Base-by-base conservation (phyloP, 2,113 vertebrate species). In the Solea solea region DNA sequence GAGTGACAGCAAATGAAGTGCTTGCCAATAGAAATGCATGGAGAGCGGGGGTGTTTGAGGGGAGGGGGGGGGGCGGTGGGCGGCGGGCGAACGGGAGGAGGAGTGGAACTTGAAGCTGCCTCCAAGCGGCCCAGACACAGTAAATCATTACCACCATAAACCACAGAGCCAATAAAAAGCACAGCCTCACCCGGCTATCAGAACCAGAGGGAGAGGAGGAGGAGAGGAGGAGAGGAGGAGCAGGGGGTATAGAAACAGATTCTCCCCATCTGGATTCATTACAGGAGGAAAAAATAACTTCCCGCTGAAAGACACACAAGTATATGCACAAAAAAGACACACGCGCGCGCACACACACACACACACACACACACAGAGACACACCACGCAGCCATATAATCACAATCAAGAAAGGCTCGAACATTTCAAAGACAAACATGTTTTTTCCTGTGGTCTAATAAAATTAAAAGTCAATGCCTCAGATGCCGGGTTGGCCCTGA, bases 361-460 rank as follows among this genome's bases (percentile, higher is more conserved):
- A 46, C 34, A 51, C 59, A 62, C 51, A 55, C 63, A 45, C 70
- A 74, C 66, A 63, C 69, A 72, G 46, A 85, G n/a, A 68, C 69
- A 40, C 82, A 78, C 76, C 63, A 59, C 68, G 64, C 64, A 72
- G 83, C 84, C 82, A 70, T 86, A 92, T 91, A 90, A 91, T 92
- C 90, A 88, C 81, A 90, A 92, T 93, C 84, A 92, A 88, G 86
- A 88, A 81, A 92, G 84, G 89, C 90, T 89, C 64, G 81, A 92
- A 93, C 91, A 92, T 94, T 93, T 93, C 88, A 94, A 94, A 94
- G 90, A 93, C 92, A 91, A 94, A 94, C 93, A 92, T 94, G 91
- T 93, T 94, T 93, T 94, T 93, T 94, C 94, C 92, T 91, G 93
- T 93, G 93, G 94, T 94, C 92, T 94, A 93, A 94, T 94, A 94